Percentiles rank a stretch among this genome's conserved stretches.
These are phyloP conservation scores for Epistrophe eligans DNA, from an alignment of 2,888 invertebrate genomes.

Conservation along the genomic window DNA sequence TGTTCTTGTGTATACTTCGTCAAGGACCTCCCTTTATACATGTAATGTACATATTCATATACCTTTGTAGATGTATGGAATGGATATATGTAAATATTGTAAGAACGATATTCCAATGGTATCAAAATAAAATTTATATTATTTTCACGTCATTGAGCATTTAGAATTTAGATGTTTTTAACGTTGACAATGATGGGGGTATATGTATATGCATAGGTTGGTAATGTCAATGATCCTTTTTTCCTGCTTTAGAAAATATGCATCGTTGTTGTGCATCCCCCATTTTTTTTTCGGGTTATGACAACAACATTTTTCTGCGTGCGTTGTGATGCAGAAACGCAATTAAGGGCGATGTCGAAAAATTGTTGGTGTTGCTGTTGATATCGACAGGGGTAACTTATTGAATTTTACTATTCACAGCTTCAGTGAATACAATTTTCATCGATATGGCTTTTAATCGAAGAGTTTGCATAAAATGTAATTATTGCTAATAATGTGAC, in stretches of 20 bases:
- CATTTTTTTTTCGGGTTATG: conserved; percentile 20
- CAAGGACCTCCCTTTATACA: conserved; percentile 15
- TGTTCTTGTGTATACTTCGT: conserved; percentile 61
- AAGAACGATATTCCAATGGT: conserved; percentile 36
- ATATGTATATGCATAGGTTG: not conserved
- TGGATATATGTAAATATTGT: conserved; percentile 12
- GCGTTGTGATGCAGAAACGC: conserved; percentile 52
- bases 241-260: conserved; percentile 34
- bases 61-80: not conserved
- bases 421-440: conserved; percentile 33
- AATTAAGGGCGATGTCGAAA: conserved; percentile 45
- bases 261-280: conserved; percentile 38
- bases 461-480: conserved; percentile 70
- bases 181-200: conserved; percentile 14
- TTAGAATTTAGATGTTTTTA: conserved; percentile 58
- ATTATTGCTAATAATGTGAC: conserved; percentile 71
- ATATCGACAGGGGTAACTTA: conserved; percentile 42
- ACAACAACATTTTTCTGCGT: not conserved
- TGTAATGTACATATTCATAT: conserved; percentile 1
- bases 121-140: conserved; percentile 71
- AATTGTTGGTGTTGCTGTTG: conserved; percentile 8
- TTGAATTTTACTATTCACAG: conserved; percentile 26
- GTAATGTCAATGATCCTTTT: conserved; percentile 42
- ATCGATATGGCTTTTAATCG: conserved; percentile 61
- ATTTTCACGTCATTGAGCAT: conserved; percentile 73